A percentile compares a stretch with the other conserved stretches of the same genome.
Conservation (phyloP, 2,797 vertebrate genomes). For the Clarias fuscus region DNA sequence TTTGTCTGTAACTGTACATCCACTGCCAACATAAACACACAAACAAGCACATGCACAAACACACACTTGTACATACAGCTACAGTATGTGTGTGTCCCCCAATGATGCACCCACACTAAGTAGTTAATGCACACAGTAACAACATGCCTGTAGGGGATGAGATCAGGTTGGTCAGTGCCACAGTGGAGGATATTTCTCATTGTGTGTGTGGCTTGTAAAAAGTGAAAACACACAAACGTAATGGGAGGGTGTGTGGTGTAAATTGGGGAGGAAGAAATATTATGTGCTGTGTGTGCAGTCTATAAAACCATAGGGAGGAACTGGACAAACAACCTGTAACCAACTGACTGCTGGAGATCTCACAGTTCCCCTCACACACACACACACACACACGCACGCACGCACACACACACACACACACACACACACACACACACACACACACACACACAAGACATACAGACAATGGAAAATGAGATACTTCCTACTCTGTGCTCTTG, state of each 20-base stretch:
- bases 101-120: conserved; percentile 11
- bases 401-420: background rate
- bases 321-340: conserved; percentile 42
- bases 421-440: background rate
- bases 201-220: conserved; percentile 2
- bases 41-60: background rate
- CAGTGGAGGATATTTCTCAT: background rate
- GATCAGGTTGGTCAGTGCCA: conserved; percentile 28
- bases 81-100: background rate
- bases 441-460: background rate
- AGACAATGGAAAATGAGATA: conserved; percentile 14
- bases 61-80: background rate
- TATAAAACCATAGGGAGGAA: conserved; percentile 48
- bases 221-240: background rate
- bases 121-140: conserved; percentile 42
- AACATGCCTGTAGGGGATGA: conserved; percentile 36
- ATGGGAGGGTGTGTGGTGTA: conserved; percentile 11
- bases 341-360: conserved; percentile 23
- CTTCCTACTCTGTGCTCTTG: conserved; percentile 5
- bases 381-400: background rate
- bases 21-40: conserved; percentile 20
- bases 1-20: conserved; percentile 35
- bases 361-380: background rate
- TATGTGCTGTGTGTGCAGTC: conserved; percentile 42
- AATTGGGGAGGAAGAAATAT: conserved; percentile 4